Evolutionary conservation across 1,140 invertebrate genomes (phyloP).

Genomic region (Notospermus geniculatus): DNA sequence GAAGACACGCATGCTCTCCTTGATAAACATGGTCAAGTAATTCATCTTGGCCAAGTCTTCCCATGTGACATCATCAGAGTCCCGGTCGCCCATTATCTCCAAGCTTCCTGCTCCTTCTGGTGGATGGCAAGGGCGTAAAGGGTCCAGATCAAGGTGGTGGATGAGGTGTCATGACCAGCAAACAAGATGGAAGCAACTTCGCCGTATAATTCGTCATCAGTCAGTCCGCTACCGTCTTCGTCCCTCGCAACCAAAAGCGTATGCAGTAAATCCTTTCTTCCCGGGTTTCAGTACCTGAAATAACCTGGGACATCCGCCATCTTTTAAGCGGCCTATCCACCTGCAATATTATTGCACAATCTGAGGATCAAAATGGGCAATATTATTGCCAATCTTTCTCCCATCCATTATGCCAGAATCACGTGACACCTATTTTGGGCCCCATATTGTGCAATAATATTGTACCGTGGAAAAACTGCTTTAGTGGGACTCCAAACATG

Average conservation of each 20-base stretch:
- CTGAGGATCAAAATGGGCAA: too few species aligned
- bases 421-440: too few species aligned
- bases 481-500: too few species aligned
- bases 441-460: too few species aligned
- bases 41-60: constrained; percentile 38
- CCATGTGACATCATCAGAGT: constrained; percentile 4
- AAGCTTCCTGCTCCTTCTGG: constrained; percentile 69
- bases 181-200: constrained; percentile 42
- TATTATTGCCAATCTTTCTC: too few species aligned
- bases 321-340: too few species aligned
- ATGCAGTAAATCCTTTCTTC: constrained; percentile 37
- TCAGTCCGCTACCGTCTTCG: constrained; percentile 32
- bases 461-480: too few species aligned
- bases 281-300: too few species aligned
- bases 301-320: too few species aligned
- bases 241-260: constrained; percentile 35
- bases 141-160: constrained; percentile 65
- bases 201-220: constrained; percentile 31
- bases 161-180: constrained; percentile 58
- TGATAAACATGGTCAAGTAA: constrained; percentile 51
- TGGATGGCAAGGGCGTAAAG: constrained; percentile 71
- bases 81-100: too few species aligned
- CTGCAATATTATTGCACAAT: too few species aligned
- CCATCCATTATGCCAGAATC: too few species aligned
- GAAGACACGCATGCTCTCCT: constrained; percentile 52